Conservation (phyloP, 1,140 invertebrate species). For the Marisa cornuarietis region DNA sequence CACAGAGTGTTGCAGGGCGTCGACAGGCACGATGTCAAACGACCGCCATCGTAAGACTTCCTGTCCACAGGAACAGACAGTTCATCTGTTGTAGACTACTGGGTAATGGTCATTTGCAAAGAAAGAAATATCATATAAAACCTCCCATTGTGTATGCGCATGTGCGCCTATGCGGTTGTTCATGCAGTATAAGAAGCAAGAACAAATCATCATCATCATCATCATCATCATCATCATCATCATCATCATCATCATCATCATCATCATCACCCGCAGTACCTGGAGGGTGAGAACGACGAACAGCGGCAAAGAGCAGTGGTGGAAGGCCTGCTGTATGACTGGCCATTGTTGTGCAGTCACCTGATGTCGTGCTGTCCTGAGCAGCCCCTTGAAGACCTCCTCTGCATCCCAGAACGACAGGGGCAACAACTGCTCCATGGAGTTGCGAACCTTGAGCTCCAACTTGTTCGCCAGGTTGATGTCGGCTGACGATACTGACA, state of each 20-base stretch:
- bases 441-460: slow-evolving; percentile 37
- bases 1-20: slow-evolving; percentile 30
- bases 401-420: slow-evolving; percentile 46
- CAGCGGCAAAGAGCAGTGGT: slow-evolving; percentile 39
- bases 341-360: slow-evolving; percentile 65
- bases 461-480: slow-evolving; percentile 42
- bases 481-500: slow-evolving; percentile 48
- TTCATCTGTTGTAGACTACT: too few species aligned
- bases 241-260: too few species aligned
- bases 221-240: too few species aligned
- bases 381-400: slow-evolving; percentile 44
- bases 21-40: slow-evolving; percentile 37
- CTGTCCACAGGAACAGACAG: neutral
- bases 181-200: too few species aligned
- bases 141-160: too few species aligned
- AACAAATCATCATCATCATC: too few species aligned
- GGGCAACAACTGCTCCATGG: slow-evolving; percentile 36
- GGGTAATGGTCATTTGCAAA: too few species aligned
- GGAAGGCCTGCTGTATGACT: slow-evolving; percentile 48
- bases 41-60: slow-evolving; percentile 43
- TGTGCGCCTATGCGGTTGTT: too few species aligned
- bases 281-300: slow-evolving; percentile 45
- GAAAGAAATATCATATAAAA: too few species aligned
- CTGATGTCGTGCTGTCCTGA: slow-evolving; percentile 30
- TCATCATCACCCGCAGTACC: neutral